Conservation (phyloP, 2,888 invertebrate species). For the Synergus gifuensis region DNA sequence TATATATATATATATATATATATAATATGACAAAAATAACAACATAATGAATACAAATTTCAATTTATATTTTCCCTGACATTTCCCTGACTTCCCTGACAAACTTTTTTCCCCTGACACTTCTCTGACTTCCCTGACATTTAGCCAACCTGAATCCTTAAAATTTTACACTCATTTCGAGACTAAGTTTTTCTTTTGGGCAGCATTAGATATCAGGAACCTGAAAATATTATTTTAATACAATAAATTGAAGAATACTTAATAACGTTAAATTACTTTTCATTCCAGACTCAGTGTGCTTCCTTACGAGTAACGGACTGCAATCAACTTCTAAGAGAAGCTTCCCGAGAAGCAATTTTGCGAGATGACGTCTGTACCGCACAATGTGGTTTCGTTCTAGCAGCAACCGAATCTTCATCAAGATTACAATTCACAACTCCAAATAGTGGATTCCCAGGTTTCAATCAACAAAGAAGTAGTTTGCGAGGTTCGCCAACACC, state of each 20-base stretch:
- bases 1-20: too few relatives aligned
- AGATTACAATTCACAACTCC: slow-evolving; percentile 68
- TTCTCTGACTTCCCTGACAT: too few relatives aligned
- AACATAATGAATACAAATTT: too few relatives aligned
- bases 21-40: too few relatives aligned
- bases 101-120: too few relatives aligned
- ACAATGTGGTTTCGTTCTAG: slow-evolving; percentile 89
- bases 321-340: slow-evolving; percentile 88
- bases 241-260: background rate
- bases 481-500: slow-evolving; percentile 66
- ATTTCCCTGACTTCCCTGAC: too few relatives aligned
- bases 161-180: too few relatives aligned
- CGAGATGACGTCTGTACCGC: slow-evolving; percentile 94
- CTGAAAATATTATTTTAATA: too few relatives aligned
- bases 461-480: slow-evolving; percentile 63
- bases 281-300: slow-evolving; percentile 89
- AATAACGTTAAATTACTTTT: slow-evolving; percentile 10
- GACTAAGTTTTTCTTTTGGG: too few relatives aligned
- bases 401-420: slow-evolving; percentile 68
- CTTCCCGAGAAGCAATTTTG: slow-evolving; percentile 89
- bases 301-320: slow-evolving; percentile 93
- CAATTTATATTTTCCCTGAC: too few relatives aligned
- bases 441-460: slow-evolving; percentile 62
- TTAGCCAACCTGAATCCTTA: too few relatives aligned
- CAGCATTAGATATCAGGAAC: too few relatives aligned